Percentiles rank a stretch among this genome's conserved stretches.
phyloP scores from a whole-genome alignment of 1,140 invertebrate species.

The Scaptomyza graminum region DNA sequence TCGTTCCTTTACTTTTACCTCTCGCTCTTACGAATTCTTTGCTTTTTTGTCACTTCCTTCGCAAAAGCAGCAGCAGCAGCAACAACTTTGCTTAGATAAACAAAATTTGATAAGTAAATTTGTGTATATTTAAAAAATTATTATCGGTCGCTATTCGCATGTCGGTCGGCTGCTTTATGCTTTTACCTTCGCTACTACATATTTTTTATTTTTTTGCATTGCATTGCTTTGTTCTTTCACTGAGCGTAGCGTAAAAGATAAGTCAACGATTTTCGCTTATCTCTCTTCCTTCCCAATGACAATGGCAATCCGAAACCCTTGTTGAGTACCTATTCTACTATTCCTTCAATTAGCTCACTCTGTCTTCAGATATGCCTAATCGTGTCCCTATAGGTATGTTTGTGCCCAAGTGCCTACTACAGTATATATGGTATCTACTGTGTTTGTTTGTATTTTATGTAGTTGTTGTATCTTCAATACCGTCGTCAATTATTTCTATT shows the following conservation, averaged over 20 bases:
- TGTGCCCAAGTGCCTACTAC: conserved; percentile 1
- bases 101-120: conserved; percentile 49
- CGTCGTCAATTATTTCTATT: conserved; percentile 57
- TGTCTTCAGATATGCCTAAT: conserved; percentile 8
- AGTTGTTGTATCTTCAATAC: conserved; percentile 24
- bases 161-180: conserved; percentile 17
- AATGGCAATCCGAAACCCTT: conserved; percentile 3
- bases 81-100: conserved; percentile 41
- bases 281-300: conserved; percentile 1
- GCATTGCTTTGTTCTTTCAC: conserved; percentile 17
- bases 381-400: not conserved
- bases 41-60: conserved; percentile 58
- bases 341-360: conserved; percentile 20
- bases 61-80: conserved; percentile 8
- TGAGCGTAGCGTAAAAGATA: conserved; percentile 18
- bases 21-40: conserved; percentile 52
- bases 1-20: conserved; percentile 1
- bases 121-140: conserved; percentile 6
- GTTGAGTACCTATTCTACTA: conserved; percentile 5
- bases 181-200: conserved; percentile 20
- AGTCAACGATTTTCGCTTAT: conserved; percentile 13
- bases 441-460: not conserved
- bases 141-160: conserved; percentile 15
- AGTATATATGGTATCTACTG: conserved; percentile 1
- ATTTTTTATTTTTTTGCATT: conserved; percentile 10